Conservation (phyloP, 2,888 invertebrate genomes). For the Panzeria rudis region DNA sequence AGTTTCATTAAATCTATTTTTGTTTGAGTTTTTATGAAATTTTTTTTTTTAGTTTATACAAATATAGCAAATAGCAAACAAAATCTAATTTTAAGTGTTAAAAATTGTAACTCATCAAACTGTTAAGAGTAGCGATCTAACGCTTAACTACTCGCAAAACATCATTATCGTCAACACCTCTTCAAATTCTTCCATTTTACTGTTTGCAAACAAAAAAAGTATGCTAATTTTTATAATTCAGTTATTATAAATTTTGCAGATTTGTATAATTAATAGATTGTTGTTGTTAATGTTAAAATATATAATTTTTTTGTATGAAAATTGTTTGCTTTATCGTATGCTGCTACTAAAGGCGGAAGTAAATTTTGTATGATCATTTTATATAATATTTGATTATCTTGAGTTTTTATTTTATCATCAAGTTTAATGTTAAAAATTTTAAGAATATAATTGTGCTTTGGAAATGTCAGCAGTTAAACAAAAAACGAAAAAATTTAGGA, state of each 20-base stretch:
- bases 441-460: neutral
- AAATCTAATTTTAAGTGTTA: neutral
- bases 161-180: neutral
- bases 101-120: no score
- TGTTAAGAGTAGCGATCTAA: no score
- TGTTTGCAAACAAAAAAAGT: neutral
- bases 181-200: neutral
- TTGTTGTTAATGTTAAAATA: neutral
- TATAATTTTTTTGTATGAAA: neutral
- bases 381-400: neutral
- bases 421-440: neutral
- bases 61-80: neutral
- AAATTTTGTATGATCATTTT: neutral
- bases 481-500: neutral
- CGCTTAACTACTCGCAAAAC: no score
- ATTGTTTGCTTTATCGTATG: neutral
- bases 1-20: neutral
- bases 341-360: neutral
- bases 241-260: slow-evolving; percentile 25
- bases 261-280: neutral
- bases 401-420: neutral
- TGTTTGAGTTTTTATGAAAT: neutral
- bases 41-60: no score
- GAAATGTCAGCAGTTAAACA: neutral
- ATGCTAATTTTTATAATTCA: slow-evolving; percentile 23